Base-by-base conservation (phyloP, 1,140 invertebrate genomes). In the Ephestia elutella region DNA sequence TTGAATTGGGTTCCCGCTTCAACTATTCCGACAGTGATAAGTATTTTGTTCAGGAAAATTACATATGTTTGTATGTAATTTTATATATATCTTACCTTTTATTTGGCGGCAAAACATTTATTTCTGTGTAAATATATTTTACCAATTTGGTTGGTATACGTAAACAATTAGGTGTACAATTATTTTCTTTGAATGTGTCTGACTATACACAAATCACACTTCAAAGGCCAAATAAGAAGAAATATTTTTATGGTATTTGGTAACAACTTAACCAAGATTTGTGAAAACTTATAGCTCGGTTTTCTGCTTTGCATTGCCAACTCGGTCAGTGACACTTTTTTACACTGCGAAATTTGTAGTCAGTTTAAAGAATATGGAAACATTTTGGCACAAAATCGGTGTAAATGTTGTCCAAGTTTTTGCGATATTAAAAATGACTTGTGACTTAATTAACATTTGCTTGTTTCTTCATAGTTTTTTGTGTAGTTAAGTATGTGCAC, bases 1-100 rank as follows among this genome's bases (percentile, higher is more conserved):
- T 60, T 59, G 44, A 53, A 63, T 60, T 60, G 49, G 38, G 61
- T 62, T 25, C 48, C 48, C 38, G 48, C 25, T 56, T 50, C 21
- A 55, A 35, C 54, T 30, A 55, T 55, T 56, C 55, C 11, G 35
- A 56, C 55, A 49, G 49, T 20, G 20, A 19, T 50, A 50, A 49
- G 5, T 50, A 50, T 20, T 50, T 49, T 18, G 2, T 49, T 20
- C 9, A 20, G 9, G 0, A 15, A 50, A 50, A 49, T 49, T 49
- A 2, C 2, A 49, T 8, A 18, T 17, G 7, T 49, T 25, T 25
- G 7, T 25, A n/a, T n/a, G n/a, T n/a, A n/a, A n/a, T n/a, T n/a
- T n/a, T n/a, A n/a, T n/a, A n/a, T n/a, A n/a, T n/a, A n/a, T n/a
- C n/a, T n/a, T n/a, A n/a, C n/a, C n/a, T n/a, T n/a, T n/a, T n/a